Evolutionary conservation across 2,888 invertebrate species (phyloP).

Genomic region (Eupithecia vulgata): DNA sequence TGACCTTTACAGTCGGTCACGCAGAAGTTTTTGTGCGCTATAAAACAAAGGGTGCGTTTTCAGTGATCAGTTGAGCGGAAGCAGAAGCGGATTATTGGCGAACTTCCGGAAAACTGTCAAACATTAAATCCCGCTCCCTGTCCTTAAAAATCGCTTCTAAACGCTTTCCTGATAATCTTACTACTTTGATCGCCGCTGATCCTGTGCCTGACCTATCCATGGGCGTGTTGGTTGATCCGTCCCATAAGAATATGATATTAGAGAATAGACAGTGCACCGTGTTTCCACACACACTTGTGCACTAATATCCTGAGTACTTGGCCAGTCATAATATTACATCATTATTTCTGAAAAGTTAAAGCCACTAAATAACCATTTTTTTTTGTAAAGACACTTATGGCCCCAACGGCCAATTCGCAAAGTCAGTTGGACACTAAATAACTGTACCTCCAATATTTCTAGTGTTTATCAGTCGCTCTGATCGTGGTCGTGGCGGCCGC

Average conservation of each 20-base stretch:
- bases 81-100: neutral
- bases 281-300: neutral
- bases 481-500: conserved; percentile 54
- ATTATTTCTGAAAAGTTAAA: neutral
- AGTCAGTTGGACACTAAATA: neutral
- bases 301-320: neutral
- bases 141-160: neutral
- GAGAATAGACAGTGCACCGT: neutral
- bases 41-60: neutral
- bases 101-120: neutral
- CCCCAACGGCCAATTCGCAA: too few relatives aligned
- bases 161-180: neutral
- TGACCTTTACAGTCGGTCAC: conserved; percentile 5
- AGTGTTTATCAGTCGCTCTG: conserved; percentile 56
- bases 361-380: neutral
- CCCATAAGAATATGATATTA: neutral
- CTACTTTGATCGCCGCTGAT: neutral
- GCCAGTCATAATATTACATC: neutral
- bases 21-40: conserved; percentile 1
- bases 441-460: conserved; percentile 22
- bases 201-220: neutral
- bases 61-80: neutral
- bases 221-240: neutral
- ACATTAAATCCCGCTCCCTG: neutral
- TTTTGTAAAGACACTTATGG: neutral